These are phyloP conservation scores for Cylindroiulus punctatus DNA, from an alignment of 2,888 invertebrate genomes.

Conservation along the genomic window DNA sequence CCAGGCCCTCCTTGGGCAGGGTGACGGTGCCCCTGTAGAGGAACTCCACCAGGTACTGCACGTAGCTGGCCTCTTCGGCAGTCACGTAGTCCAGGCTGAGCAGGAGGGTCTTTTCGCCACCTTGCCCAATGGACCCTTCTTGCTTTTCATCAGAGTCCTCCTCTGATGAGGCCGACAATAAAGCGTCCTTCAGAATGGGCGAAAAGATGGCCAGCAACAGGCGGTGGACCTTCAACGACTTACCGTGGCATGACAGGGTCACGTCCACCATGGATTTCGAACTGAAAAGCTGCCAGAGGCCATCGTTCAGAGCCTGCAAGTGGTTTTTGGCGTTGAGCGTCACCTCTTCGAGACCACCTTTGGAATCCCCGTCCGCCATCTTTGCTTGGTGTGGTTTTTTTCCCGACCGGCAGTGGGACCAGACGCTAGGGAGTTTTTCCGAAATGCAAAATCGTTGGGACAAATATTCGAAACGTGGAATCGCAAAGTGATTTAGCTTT, in stretches of 20 bases:
- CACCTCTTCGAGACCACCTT: neutral
- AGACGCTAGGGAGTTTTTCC: neutral
- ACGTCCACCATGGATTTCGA: conserved; percentile 33
- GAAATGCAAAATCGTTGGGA: too few species aligned
- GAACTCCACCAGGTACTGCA: conserved; percentile 30
- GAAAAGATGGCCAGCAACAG: conserved; percentile 33
- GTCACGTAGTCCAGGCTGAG: conserved; percentile 42
- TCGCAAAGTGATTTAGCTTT: too few species aligned
- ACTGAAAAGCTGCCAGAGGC: conserved; percentile 16
- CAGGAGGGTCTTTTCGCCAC: neutral
- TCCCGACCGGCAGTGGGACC: neutral
- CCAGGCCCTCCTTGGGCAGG: neutral
- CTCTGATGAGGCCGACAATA: neutral
- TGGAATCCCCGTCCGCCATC: neutral
- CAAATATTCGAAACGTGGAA: too few species aligned
- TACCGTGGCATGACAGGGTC: neutral
- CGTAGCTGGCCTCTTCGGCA: conserved; percentile 7
- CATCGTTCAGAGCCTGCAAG: neutral
- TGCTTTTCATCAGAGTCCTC: neutral
- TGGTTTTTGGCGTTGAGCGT: conserved; percentile 11
- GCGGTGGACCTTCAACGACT: conserved; percentile 35
- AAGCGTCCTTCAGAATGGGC: conserved; percentile 8
- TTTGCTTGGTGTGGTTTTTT: neutral
- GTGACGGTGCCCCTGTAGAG: conserved; percentile 42
- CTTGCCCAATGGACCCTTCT: neutral